Evolutionary conservation across 2,888 invertebrate species (phyloP).

Genomic region (Eupeodes latifasciatus): DNA sequence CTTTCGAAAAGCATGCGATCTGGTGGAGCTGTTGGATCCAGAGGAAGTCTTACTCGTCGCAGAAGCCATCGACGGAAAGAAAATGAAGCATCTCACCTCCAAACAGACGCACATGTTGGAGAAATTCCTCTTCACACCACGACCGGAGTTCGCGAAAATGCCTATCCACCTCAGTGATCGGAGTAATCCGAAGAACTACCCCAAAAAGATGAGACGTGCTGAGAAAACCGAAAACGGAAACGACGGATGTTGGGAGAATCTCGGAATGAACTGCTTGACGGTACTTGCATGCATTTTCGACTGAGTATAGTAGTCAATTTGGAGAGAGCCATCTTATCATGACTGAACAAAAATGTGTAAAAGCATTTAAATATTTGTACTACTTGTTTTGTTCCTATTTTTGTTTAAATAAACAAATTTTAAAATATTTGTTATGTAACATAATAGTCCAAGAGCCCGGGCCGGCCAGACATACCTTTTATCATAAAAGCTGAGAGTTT

Average conservation of each 20-base stretch:
- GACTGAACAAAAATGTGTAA: constrained; percentile 23
- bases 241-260: constrained; percentile 83
- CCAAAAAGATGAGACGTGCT: constrained; percentile 83
- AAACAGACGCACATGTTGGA: constrained; percentile 83
- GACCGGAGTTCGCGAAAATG: constrained; percentile 83
- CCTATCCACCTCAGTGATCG: constrained; percentile 84
- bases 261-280: constrained; percentile 83
- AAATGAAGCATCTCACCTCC: constrained; percentile 82
- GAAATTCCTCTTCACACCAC: constrained; percentile 82
- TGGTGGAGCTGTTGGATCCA: constrained; percentile 82
- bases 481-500: no score
- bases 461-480: no score
- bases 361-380: constrained; percentile 2
- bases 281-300: constrained; percentile 84
- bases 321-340: constrained; percentile 37
- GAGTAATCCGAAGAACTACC: constrained; percentile 83
- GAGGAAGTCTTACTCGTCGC: constrained; percentile 81
- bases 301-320: constrained; percentile 79
- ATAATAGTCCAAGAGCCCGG: no score
- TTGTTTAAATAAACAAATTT: background rate
- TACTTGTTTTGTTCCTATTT: constrained; percentile 16
- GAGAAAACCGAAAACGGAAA: constrained; percentile 80
- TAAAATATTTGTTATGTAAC: constrained; percentile 54
- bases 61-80: constrained; percentile 82
- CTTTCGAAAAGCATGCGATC: constrained; percentile 82